Percentiles rank a stretch among this genome's conserved stretches.
phyloP scores from a whole-genome alignment of 2,888 invertebrate genomes.

The Micoletzkya japonica region DNA sequence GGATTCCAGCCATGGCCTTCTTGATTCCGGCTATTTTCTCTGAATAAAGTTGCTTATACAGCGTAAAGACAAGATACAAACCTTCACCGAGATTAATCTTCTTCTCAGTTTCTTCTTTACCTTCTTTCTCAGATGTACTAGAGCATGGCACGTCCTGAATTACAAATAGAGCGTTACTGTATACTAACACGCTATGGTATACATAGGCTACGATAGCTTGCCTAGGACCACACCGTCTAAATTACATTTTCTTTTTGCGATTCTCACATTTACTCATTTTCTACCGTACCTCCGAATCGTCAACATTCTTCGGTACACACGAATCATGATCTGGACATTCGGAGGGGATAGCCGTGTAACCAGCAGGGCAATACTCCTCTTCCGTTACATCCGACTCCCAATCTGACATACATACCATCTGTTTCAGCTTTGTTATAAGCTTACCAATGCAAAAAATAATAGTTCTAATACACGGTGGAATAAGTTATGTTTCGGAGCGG shows the following conservation, averaged over 20 bases:
- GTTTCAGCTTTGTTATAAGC: too few relatives aligned
- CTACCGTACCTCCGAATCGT: too few relatives aligned
- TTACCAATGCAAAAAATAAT: neutral
- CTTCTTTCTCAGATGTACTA: neutral
- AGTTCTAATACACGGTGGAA: neutral
- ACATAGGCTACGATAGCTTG: too few relatives aligned
- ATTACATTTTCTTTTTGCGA: too few relatives aligned
- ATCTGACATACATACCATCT: neutral
- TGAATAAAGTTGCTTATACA: neutral
- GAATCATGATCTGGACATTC: neutral
- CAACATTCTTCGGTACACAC: too few relatives aligned
- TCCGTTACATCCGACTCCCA: conserved; percentile 25
- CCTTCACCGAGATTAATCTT: conserved; percentile 5
- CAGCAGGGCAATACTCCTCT: conserved; percentile 1
- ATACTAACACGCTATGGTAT: too few relatives aligned
- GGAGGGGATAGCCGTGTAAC: conserved; percentile 16
- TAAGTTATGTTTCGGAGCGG: too few relatives aligned
- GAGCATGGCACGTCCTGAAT: neutral
- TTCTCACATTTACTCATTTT: too few relatives aligned
- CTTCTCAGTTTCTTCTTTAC: neutral
- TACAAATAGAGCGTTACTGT: too few relatives aligned
- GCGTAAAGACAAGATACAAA: neutral
- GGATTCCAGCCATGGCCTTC: neutral
- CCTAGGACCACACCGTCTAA: too few relatives aligned
- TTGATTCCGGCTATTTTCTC: neutral